phyloP scores from a whole-genome alignment of 2,888 invertebrate genomes.

The Clitarchus hookeri region DNA sequence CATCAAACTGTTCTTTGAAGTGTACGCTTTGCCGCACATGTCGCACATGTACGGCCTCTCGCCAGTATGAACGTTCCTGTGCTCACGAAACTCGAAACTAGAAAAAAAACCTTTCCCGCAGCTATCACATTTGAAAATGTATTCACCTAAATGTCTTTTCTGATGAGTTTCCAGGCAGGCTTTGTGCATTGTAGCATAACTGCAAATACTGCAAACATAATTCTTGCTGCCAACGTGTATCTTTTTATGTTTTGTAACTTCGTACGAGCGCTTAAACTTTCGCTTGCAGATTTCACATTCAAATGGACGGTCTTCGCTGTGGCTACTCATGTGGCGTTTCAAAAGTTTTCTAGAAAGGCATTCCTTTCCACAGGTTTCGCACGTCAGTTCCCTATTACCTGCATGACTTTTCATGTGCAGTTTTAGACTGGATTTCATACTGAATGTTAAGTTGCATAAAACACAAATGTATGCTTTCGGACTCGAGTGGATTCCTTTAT shows the following conservation, averaged over 20 bases:
- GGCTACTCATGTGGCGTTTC: slow-evolving; percentile 37
- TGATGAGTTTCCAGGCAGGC: slow-evolving; percentile 41
- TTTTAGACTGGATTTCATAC: slow-evolving; percentile 32
- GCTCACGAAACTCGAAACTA: slow-evolving; percentile 38
- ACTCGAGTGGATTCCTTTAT: slow-evolving; percentile 31
- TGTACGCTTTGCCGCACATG: slow-evolving; percentile 39
- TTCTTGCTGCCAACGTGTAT: slow-evolving; percentile 43
- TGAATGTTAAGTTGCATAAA: slow-evolving; percentile 29
- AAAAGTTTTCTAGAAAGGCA: slow-evolving; percentile 35
- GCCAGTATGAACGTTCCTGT: slow-evolving; percentile 39
- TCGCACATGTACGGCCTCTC: slow-evolving; percentile 41
- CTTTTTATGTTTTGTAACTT: slow-evolving; percentile 44
- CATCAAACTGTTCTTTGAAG: slow-evolving; percentile 38
- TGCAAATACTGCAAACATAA: slow-evolving; percentile 39
- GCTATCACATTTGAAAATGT: slow-evolving; percentile 33
- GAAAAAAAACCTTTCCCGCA: slow-evolving; percentile 40
- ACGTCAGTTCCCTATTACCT: slow-evolving; percentile 34
- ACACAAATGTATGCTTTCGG: slow-evolving; percentile 33
- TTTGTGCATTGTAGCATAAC: slow-evolving; percentile 41
- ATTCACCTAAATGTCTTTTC: slow-evolving; percentile 38
- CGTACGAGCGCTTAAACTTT: slow-evolving; percentile 41
- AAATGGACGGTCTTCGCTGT: slow-evolving; percentile 36
- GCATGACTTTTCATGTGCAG: slow-evolving; percentile 37
- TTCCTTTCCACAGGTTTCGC: slow-evolving; percentile 37
- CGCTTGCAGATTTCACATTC: slow-evolving; percentile 40